Conservation (phyloP, 2,113 vertebrate species). For the Pionites leucogaster region DNA sequence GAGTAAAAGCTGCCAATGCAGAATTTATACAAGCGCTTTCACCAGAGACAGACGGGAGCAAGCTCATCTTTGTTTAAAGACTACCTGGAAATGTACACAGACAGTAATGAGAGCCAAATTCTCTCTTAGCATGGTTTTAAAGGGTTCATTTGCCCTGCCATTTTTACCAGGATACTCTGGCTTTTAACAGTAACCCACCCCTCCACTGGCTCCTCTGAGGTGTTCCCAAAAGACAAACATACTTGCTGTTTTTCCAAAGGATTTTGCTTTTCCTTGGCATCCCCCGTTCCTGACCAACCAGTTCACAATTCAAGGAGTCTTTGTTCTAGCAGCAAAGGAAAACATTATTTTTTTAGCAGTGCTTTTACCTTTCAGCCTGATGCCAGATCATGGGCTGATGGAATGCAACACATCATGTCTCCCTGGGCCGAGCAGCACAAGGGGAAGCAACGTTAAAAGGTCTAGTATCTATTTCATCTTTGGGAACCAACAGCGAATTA, state of each 20-base stretch:
- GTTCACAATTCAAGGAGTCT: background rate
- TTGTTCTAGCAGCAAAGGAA: background rate
- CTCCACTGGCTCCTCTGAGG: background rate
- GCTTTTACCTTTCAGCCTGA: background rate
- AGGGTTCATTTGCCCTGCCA: background rate
- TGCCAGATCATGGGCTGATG: background rate
- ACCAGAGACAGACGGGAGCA: background rate
- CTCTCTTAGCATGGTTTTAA: background rate
- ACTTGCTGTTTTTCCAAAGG: background rate
- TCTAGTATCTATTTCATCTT: background rate
- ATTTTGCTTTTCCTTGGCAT: slow-evolving; percentile 28
- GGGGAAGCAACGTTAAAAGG: background rate
- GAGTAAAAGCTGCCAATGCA: background rate
- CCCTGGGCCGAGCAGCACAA: background rate
- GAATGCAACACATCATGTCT: background rate
- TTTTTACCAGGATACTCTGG: background rate
- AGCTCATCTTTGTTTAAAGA: background rate
- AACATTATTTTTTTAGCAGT: background rate
- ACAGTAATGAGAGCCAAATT: background rate
- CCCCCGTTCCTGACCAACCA: slow-evolving; percentile 7
- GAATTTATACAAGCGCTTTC: background rate
- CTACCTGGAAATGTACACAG: background rate
- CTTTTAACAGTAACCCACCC: background rate
- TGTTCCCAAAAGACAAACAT: background rate
- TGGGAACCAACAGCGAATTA: slow-evolving; percentile 1